These are phyloP conservation scores for Emydura subglobosa DNA, from an alignment of 2,113 vertebrate species.

Conservation along the genomic window DNA sequence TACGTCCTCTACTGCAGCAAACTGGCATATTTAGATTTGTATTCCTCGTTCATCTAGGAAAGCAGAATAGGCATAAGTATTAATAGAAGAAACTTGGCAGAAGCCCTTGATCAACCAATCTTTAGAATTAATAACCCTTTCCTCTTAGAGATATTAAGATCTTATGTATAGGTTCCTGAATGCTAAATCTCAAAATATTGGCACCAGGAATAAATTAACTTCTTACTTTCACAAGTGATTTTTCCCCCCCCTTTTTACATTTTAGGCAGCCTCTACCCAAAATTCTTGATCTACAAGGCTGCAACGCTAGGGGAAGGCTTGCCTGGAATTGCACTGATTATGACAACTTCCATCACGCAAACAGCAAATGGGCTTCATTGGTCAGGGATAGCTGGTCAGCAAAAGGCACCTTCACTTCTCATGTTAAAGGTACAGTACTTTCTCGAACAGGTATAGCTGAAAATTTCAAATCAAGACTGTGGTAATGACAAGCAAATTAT, in stretches of 20 bases:
- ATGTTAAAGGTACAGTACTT: background rate
- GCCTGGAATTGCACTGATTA: constrained; percentile 50
- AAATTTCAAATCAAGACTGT: background rate
- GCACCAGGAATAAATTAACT: background rate
- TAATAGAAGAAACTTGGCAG: background rate
- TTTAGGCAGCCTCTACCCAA: constrained; percentile 56
- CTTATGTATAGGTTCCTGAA: background rate
- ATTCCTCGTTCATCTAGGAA: fast-evolving
- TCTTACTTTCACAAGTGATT: background rate
- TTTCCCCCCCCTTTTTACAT: background rate
- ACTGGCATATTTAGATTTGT: background rate
- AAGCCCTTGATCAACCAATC: background rate
- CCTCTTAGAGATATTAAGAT: fast-evolving
- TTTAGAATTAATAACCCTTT: background rate
- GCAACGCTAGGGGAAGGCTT: background rate
- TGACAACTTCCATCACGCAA: background rate
- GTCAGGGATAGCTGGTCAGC: background rate
- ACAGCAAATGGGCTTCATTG: background rate
- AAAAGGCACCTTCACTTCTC: background rate
- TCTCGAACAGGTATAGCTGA: background rate
- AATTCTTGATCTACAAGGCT: constrained; percentile 29
- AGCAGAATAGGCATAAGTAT: fast-evolving
- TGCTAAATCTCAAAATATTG: background rate
- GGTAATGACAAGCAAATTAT: background rate
- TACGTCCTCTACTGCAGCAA: fast-evolving